A percentile compares a stretch with the other conserved stretches of the same genome.
Conservation (phyloP, 2,797 vertebrate species). For the Danio kyathit region DNA sequence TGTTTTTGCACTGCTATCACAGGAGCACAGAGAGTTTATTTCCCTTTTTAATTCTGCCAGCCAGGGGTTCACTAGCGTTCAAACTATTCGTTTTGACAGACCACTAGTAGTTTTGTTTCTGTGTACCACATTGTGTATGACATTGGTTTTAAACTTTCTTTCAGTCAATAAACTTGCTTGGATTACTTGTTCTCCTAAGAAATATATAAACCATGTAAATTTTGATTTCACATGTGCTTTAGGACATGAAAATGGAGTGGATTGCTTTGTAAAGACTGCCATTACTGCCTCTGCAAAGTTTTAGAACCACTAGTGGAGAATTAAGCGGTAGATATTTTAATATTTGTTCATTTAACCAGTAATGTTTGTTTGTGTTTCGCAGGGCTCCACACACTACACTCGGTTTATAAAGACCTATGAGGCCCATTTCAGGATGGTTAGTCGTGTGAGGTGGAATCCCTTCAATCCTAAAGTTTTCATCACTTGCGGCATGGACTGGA, state of each 20-base stretch:
- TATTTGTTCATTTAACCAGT: not conserved
- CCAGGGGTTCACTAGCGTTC: constrained; percentile 5
- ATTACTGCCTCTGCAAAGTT: not conserved
- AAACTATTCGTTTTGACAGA: constrained; percentile 21
- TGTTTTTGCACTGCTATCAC: constrained; percentile 21
- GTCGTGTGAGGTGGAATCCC: constrained; percentile 22
- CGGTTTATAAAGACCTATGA: constrained; percentile 6
- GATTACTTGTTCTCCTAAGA: no score
- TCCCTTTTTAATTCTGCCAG: not conserved
- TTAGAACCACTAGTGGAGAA: no score
- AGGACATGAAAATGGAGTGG: no score
- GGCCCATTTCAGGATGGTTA: constrained; percentile 1
- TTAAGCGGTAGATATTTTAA: no score
- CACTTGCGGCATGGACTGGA: constrained; percentile 8
- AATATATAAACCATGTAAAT: no score
- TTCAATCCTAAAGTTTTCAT: constrained; percentile 9
- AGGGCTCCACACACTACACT: constrained; percentile 19
- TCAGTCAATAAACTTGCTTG: no score
- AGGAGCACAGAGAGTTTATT: constrained; percentile 5
- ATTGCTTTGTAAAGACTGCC: no score
- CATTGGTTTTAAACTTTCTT: not conserved
- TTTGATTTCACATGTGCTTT: no score
- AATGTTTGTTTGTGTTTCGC: constrained; percentile 13
- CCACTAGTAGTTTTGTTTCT: not conserved
- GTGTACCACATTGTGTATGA: not conserved